phyloP scores from a whole-genome alignment of 1,140 invertebrate genomes.

The Hirudo medicinalis region DNA sequence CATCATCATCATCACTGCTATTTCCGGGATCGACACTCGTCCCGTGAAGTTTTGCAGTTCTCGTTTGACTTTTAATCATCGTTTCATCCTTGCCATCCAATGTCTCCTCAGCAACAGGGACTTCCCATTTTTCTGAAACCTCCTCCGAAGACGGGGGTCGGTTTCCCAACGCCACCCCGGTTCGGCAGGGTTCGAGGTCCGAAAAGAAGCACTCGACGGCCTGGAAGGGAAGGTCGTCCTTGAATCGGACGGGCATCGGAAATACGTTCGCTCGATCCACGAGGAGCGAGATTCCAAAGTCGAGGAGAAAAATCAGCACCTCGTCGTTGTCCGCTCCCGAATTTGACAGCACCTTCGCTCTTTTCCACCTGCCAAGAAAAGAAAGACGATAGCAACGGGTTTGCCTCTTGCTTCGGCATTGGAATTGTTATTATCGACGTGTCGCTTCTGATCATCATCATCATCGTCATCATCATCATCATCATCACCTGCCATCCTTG shows the following conservation, averaged over 20 bases:
- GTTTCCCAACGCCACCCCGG: background rate
- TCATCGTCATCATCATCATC: too few species aligned
- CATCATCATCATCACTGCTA: background rate
- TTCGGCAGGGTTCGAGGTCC: too few species aligned
- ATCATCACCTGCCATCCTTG: too few species aligned
- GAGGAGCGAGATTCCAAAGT: background rate
- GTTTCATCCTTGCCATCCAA: background rate
- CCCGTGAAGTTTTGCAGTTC: background rate
- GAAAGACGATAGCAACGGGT: too few species aligned
- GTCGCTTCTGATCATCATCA: too few species aligned
- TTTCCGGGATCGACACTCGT: background rate
- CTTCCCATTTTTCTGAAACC: background rate
- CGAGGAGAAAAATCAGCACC: background rate
- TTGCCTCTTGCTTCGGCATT: too few species aligned
- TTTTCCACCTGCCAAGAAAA: background rate
- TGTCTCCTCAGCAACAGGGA: background rate
- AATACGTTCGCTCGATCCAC: background rate
- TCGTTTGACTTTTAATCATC: background rate
- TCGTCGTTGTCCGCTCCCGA: background rate
- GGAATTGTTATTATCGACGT: too few species aligned
- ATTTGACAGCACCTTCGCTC: constrained; percentile 1
- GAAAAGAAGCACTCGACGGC: constrained; percentile 1
- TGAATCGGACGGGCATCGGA: background rate
- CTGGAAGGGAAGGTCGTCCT: background rate
- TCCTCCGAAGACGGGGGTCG: background rate